Percentiles rank a stretch among this genome's conserved stretches.
Evolutionary conservation across 2,113 vertebrate species (phyloP).

Genomic region (Rissa tridactyla): DNA sequence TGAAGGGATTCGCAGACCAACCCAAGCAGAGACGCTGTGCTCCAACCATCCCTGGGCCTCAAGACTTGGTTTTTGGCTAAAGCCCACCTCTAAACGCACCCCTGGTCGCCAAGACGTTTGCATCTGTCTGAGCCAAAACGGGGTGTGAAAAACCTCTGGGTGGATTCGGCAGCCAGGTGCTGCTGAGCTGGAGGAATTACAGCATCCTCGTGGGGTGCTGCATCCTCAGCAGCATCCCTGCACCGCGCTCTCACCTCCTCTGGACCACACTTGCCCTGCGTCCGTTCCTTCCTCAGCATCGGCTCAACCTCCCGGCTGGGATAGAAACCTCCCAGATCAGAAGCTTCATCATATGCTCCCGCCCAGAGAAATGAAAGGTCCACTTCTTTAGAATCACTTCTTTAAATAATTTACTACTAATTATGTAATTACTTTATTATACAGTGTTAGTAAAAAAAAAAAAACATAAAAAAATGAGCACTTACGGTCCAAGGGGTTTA

Average conservation of each 20-base stretch:
- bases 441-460: background rate
- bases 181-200: background rate
- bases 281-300: background rate
- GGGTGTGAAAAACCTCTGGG: background rate
- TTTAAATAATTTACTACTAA: background rate
- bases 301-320: background rate
- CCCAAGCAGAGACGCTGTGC: fast-evolving
- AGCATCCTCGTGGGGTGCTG: background rate
- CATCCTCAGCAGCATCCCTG: background rate
- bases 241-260: fast-evolving
- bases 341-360: background rate
- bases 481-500: background rate
- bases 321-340: background rate
- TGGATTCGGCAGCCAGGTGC: background rate
- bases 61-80: background rate
- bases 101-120: background rate
- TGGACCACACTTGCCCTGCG: too few relatives aligned
- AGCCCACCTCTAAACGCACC: background rate
- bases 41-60: background rate
- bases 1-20: background rate
- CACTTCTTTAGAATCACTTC: background rate
- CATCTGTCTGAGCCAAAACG: background rate
- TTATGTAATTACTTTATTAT: background rate
- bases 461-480: fast-evolving
- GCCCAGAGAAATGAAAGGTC: background rate